Evolutionary conservation across 2,113 vertebrate species (phyloP), one percentile per base, ranked within the genome.

Genomic region (Caranx ignobilis): DNA sequence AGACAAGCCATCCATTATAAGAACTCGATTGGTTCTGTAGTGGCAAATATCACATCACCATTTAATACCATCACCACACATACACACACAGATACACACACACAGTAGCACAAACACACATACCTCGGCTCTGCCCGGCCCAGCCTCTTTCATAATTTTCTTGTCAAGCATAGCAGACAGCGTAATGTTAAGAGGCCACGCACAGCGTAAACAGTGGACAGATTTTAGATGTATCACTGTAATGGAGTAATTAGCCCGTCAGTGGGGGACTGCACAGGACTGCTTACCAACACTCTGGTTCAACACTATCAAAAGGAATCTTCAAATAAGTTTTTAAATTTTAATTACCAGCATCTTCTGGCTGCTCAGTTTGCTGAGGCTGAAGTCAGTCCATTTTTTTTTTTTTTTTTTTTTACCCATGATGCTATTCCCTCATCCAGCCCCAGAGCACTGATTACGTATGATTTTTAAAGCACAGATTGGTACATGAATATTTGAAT

Each of bases 161-260:
- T 74, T 84, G 81, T 89, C 79, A 86, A 79, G 80, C 76, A 82
- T 52, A 69, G 83, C 75, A 83, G 81, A 84, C 82, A 85, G 65
- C 5, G 34, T 81, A 79, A 88, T 85, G 60, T 59, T 59, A 48
- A 75, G 81, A 83, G 85, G 85, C 62, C 69, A 82, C 74, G 73
- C 26, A 69, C 50, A 78, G 77, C 74, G 63, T 91, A 85, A 93
- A 90, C 84, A 89, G 65, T 75, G 73, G 79, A 65, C 54, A 81
- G 63, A 83, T 82, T 79, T 84, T 26, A 83, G 64, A 68, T 83
- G 70, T 83, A 74, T 85, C 80, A 75, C 75, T 79, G 72, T 84
- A 91, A 82, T 90, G 37, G 71, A 67, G 34, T 76, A 88, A 94
- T 91, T 88, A 87, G 26, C 31, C 81, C 39, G 2, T 81, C 57